A percentile compares a stretch with the other conserved stretches of the same genome.
phyloP scores from a whole-genome alignment of 2,888 invertebrate genomes.

The Oligia strigilis region DNA sequence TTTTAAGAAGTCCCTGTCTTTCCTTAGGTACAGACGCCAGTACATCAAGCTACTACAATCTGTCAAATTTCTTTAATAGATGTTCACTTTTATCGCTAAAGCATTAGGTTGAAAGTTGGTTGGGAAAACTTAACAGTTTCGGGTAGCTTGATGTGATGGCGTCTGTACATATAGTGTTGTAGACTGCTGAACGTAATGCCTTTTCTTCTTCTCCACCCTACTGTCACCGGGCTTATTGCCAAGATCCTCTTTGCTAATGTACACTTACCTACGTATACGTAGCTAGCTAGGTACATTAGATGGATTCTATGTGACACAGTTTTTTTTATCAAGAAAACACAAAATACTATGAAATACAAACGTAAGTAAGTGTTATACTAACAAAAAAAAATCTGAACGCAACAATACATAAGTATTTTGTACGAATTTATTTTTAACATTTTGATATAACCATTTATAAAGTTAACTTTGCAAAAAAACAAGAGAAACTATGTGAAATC shows the following conservation, averaged over 20 bases:
- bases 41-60: too few species aligned
- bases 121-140: too few species aligned
- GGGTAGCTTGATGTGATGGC: too few species aligned
- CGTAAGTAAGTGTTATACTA: not conserved
- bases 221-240: conserved; percentile 7
- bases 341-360: not conserved
- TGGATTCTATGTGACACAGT: not conserved
- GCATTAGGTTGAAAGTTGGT: too few species aligned
- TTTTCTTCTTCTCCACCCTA: conserved; percentile 24
- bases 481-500: conserved; percentile 29
- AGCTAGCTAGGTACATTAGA: not conserved
- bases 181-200: not conserved
- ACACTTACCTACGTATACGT: not conserved
- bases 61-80: too few species aligned
- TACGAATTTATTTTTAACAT: not conserved
- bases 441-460: not conserved
- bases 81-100: too few species aligned
- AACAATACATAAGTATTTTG: too few species aligned
- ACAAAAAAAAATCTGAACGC: not conserved
- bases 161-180: not conserved
- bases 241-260: conserved; percentile 30
- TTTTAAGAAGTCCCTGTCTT: conserved; percentile 16
- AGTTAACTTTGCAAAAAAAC: not conserved
- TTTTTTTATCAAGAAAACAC: too few species aligned
- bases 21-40: not conserved